These are phyloP conservation scores for Oncorhynchus masou DNA, from an alignment of 2,113 vertebrate genomes.

Conservation along the genomic window DNA sequence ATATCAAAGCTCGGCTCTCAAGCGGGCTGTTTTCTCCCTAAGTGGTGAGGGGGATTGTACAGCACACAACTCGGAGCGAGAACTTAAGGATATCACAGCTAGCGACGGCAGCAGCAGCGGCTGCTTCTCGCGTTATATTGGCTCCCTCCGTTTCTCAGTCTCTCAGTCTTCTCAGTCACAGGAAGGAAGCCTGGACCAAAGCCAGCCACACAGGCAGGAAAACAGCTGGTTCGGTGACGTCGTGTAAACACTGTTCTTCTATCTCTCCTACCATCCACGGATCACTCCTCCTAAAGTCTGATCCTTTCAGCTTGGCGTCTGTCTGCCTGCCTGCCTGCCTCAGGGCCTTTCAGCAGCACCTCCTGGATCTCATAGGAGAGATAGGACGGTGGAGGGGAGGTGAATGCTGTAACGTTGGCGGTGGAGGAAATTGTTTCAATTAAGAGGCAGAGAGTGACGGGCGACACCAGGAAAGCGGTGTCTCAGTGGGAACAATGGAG, in stretches of 20 bases:
- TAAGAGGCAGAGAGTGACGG: conserved; percentile 61
- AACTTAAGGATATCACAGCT: conserved; percentile 66
- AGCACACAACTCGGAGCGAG: conserved; percentile 54
- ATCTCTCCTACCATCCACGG: conserved; percentile 8
- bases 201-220: conserved; percentile 47
- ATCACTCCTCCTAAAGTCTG: conserved; percentile 54
- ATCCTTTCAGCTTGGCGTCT: conserved; percentile 45
- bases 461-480: conserved; percentile 49
- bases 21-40: conserved; percentile 64
- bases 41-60: conserved; percentile 57
- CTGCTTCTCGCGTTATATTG: conserved; percentile 2
- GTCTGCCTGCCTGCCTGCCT: conserved; percentile 28
- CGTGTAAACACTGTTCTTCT: conserved; percentile 35
- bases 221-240: conserved; percentile 37
- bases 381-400: background rate
- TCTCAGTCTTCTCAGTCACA: conserved; percentile 49
- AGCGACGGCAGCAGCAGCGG: background rate
- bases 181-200: conserved; percentile 61
- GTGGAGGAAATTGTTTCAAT: conserved; percentile 72
- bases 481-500: conserved; percentile 52
- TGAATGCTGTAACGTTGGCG: conserved; percentile 31
- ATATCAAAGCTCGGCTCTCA: conserved; percentile 67
- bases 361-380: conserved; percentile 32
- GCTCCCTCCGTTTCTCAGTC: conserved; percentile 22
- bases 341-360: conserved; percentile 33